Conservation (phyloP, 2,113 vertebrate species). For the Prunella fulvescens region DNA sequence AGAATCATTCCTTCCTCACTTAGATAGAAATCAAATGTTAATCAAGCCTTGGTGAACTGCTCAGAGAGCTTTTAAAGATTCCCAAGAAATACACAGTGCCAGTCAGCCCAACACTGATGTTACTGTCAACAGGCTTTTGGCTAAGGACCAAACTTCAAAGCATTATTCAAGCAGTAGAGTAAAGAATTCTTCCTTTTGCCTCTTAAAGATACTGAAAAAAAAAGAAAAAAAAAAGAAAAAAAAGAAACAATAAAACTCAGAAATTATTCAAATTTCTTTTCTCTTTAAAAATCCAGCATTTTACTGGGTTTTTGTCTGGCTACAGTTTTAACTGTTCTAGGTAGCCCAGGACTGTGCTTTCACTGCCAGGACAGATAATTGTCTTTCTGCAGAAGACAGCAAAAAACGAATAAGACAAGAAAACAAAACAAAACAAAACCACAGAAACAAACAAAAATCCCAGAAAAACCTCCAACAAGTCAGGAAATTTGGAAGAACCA, state of each 20-base stretch:
- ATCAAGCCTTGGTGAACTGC: neutral
- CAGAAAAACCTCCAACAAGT: neutral
- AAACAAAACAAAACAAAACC: fast-evolving
- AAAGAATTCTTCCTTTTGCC: neutral
- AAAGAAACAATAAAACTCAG: neutral
- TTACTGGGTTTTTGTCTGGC: neutral
- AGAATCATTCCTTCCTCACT: neutral
- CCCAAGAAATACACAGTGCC: neutral
- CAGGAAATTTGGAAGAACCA: neutral
- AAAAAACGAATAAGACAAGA: neutral
- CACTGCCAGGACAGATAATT: neutral
- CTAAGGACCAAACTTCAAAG: neutral
- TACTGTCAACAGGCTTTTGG: neutral
- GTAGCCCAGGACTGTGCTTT: neutral
- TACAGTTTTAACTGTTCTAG: neutral
- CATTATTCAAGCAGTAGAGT: neutral
- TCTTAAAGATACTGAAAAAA: neutral
- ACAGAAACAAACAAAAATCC: neutral
- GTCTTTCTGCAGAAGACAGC: neutral
- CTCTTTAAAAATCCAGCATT: neutral
- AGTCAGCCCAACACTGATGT: neutral
- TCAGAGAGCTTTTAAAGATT: conserved; percentile 5
- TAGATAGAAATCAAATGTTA: neutral
- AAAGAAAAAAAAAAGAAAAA: neutral
- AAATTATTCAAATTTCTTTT: neutral